A percentile compares a stretch with the other conserved stretches of the same genome.
Conservation (phyloP, 2,113 vertebrate species). For the Hypocryptadius cinnamomeus region DNA sequence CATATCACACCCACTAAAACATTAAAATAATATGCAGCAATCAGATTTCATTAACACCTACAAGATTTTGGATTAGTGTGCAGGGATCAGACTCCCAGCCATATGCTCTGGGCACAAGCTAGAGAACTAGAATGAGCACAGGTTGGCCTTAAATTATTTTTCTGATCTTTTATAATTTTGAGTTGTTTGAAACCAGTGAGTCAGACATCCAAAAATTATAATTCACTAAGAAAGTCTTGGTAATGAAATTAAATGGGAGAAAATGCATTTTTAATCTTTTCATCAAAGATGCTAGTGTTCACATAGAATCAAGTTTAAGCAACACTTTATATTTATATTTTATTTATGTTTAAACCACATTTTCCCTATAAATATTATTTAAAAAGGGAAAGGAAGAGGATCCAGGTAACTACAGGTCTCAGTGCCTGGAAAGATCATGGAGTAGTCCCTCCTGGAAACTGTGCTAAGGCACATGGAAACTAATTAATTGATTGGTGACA, state of each 20-base stretch:
- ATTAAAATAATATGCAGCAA: not conserved
- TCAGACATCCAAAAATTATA: not conserved
- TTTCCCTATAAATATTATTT: not conserved
- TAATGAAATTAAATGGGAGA: not conserved
- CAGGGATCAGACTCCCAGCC: not conserved
- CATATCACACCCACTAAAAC: not conserved
- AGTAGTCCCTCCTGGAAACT: not conserved
- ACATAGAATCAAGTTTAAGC: not conserved
- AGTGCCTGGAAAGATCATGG: not conserved
- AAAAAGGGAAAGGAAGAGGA: not conserved
- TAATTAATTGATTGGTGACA: not conserved
- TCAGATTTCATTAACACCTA: conserved; percentile 1
- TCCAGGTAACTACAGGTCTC: not conserved
- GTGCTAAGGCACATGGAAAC: not conserved
- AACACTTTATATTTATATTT: not conserved
- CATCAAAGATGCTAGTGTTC: not conserved
- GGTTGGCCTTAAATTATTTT: not conserved
- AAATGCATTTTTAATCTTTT: not conserved
- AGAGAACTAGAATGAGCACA: not conserved
- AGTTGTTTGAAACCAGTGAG: not conserved
- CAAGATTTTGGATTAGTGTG: not conserved
- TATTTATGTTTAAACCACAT: not conserved
- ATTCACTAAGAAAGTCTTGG: not conserved
- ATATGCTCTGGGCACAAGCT: not conserved
- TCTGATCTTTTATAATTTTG: not conserved